Base-by-base conservation (phyloP, 2,797 vertebrate species). In the Pseudochirops cupreus region DNA sequence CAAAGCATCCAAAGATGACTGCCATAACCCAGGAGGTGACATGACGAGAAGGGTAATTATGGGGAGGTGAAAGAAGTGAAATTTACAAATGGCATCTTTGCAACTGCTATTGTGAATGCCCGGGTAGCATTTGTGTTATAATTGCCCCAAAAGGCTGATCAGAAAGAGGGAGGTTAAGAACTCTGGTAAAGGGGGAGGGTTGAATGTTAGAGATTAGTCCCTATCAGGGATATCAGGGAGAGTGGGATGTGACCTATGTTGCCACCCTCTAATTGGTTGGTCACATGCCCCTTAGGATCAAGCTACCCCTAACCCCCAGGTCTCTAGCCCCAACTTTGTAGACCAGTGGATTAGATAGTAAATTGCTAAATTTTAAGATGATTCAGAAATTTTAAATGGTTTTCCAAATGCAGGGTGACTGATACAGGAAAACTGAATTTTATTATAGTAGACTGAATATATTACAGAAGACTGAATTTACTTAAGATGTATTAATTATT, bases 351-450 rank as follows among this genome's bases (percentile, higher is more conserved):
- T 96, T 96, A 90, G 94, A 95, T 96, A 92, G 5, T 89, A 94
- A 56, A 21, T 29, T 92, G 39, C 62, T 39, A 91, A 50, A 94
- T 94, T 96, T 96, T 90, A 96, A 97, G 28, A 82, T 58, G 62
- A 91, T 96, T 97, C 96, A 54, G 92, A 24, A 93, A 96, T 28
- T 96, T 96, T 93, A 92, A 95, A 46, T 93, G 96, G 93, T 50
- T 96, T 97, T 95, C 58, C 67, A 95, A 92, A 96, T 46, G n/a
- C 26, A 5, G 16, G n/a, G 16, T 96, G 74, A 92, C 95, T 95
- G 91, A 91, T 91, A 50, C 62, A 94, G 90, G 92, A 95, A 97
- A 58, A 95, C 91, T 94, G 52, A n/a, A 91, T 93, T 95, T 59
- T 96, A 92, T 46, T 56, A n/a, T 87, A 50, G 10, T 87, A 46